Base-by-base conservation (phyloP, 2,113 vertebrate genomes). In the Leuciscus idus region DNA sequence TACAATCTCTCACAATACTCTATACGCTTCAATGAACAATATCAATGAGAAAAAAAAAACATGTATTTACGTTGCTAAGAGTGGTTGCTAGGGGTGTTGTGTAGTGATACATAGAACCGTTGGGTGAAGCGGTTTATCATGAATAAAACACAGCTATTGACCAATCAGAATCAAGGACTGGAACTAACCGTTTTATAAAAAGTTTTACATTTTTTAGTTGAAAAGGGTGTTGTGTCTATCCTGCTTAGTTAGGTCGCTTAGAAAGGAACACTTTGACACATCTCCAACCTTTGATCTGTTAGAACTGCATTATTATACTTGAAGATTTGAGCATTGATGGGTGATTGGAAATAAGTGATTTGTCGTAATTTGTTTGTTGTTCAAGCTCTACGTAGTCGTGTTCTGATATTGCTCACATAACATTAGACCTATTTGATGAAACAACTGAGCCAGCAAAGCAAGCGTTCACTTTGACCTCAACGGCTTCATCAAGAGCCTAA, bases 341-440 rank as follows among this genome's bases (percentile, higher is more conserved):
- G 68, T 79, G 30, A 26, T 66, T 73, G 62, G 33, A 39, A 39
- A 21, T 9, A 72, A 72, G 7, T 36, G 17, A 9, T 19, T 36
- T 3, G 4, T 23, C 4, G 36, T 72, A 39, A 39, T 72, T 33
- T 13, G 19, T 68, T 62, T 76, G 74, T 55, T 79, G 39, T 74
- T 85, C 21, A 75, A 81, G 43, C 74, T 77, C 46, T 17, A 26
- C 43, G 15, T 82, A 33, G 52, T 70, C 26, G 50, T 78, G 48
- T 78, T 70, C 23, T 72, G 66, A 46, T 78, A 76, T 70, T 64
- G 30, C 62, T 78, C 62, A 79, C 64, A 33, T 80, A 78, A 52
- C 61, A 85, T 78, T 61, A 86, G 5, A 83, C 85, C 19, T 19
- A 19, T 33, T 82, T 83, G 43, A 83, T 88, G 55, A 86, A 79